phyloP scores from a whole-genome alignment of 2,113 vertebrate genomes.

The Leptobrachium ailaonicum region DNA sequence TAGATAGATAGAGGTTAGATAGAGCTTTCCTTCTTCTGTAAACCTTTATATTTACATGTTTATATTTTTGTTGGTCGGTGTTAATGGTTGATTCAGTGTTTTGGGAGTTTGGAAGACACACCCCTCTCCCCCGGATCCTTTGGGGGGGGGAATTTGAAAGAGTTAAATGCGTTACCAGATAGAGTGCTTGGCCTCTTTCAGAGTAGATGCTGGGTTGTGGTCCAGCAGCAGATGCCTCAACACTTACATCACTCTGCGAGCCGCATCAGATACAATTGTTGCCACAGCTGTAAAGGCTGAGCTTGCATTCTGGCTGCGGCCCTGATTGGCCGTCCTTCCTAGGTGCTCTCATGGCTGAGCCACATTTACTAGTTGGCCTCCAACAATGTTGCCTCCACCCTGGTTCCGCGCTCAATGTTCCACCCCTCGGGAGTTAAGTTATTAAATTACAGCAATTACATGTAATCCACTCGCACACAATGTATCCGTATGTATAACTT shows the following conservation, averaged over 20 bases:
- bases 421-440: background rate
- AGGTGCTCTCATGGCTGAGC: constrained; percentile 20
- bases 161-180: background rate
- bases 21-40: too few species aligned
- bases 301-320: background rate
- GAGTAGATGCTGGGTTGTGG: background rate
- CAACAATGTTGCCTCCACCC: constrained; percentile 26
- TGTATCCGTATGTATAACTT: background rate
- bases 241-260: constrained; percentile 26
- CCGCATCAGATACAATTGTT: constrained; percentile 25
- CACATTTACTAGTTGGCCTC: constrained; percentile 13
- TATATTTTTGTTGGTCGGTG: background rate
- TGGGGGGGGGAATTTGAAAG: background rate
- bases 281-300: constrained; percentile 41
- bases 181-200: background rate
- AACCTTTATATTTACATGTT: background rate
- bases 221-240: constrained; percentile 31
- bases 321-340: constrained; percentile 30
- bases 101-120: background rate
- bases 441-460: constrained; percentile 5
- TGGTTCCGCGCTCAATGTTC: background rate
- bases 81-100: background rate
- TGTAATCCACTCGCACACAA: background rate
- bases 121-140: background rate
- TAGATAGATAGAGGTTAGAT: too few species aligned